These are phyloP conservation scores for Nemotelus pantherinus DNA, from an alignment of 2,888 invertebrate species.

Conservation along the genomic window DNA sequence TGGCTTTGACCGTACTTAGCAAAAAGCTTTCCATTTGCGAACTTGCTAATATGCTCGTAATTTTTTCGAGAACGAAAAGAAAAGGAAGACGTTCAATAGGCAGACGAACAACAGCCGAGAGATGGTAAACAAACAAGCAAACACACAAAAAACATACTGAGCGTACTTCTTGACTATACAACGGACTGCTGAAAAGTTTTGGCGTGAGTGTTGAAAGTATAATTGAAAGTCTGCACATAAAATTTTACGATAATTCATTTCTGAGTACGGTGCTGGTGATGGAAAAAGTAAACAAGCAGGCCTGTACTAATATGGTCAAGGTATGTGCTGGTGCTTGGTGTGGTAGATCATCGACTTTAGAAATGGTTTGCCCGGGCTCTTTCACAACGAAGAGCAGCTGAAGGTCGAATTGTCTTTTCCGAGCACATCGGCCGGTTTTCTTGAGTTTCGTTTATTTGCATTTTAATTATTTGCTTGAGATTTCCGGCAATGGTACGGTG, in stretches of 20 bases:
- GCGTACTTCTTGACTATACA: not conserved
- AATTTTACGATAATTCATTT: not conserved
- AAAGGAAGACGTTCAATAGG: not conserved
- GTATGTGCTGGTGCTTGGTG: not conserved
- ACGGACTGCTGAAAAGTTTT: not conserved
- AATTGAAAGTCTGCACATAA: not conserved
- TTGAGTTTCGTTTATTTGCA: not conserved
- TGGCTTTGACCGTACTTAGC: constrained; percentile 4
- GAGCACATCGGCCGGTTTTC: not conserved
- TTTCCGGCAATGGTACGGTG: not conserved
- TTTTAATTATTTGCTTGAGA: not conserved
- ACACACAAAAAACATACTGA: not conserved
- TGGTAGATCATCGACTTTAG: not conserved
- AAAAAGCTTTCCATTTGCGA: constrained; percentile 1
- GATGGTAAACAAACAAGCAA: not conserved
- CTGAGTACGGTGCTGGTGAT: not conserved
- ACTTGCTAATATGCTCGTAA: not conserved
- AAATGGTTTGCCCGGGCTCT: not conserved
- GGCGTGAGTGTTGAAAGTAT: not conserved
- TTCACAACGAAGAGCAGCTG: not conserved
- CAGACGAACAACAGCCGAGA: not conserved
- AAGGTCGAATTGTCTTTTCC: not conserved
- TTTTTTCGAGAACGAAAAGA: not conserved
- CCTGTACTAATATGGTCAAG: no score
- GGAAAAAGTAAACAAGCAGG: not conserved